These are phyloP conservation scores for Anoplopoma fimbria DNA, from an alignment of 2,113 vertebrate species.

Conservation along the genomic window DNA sequence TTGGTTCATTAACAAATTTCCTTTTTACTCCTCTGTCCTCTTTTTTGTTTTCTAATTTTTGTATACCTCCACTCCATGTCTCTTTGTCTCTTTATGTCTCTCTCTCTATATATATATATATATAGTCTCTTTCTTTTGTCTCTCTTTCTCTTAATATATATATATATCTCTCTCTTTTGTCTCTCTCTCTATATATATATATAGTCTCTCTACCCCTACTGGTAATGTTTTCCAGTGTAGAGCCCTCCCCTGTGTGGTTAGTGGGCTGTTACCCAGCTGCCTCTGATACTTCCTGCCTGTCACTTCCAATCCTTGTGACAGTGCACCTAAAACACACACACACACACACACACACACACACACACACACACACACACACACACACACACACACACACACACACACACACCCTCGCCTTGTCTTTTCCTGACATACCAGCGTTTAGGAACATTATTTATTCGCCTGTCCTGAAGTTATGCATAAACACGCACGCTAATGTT, in stretches of 20 bases:
- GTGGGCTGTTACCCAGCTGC: conserved; percentile 79
- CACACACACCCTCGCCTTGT: not conserved
- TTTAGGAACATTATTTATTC: conserved; percentile 53
- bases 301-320: conserved; percentile 77
- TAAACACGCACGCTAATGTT: conserved; percentile 26
- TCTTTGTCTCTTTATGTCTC: not conserved
- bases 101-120: not conserved
- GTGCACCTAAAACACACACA: conserved; percentile 30
- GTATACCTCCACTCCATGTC: not conserved
- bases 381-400: conserved; percentile 5
- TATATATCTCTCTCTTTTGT: too few species aligned
- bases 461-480: conserved; percentile 33
- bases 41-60: conserved; percentile 7
- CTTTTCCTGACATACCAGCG: conserved; percentile 22
- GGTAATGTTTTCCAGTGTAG: conserved; percentile 62
- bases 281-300: conserved; percentile 80
- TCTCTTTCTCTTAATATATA: not conserved
- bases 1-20: conserved; percentile 16
- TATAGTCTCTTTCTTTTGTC: not conserved
- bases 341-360: conserved; percentile 25
- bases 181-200: too few species aligned
- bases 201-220: conserved; percentile 53
- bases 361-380: conserved; percentile 11
- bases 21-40: not conserved
- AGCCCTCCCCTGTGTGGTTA: conserved; percentile 74